phyloP scores from a whole-genome alignment of 30 jellyfish, hydroid and myxozoan species.

The Turritopsis rubra region DNA sequence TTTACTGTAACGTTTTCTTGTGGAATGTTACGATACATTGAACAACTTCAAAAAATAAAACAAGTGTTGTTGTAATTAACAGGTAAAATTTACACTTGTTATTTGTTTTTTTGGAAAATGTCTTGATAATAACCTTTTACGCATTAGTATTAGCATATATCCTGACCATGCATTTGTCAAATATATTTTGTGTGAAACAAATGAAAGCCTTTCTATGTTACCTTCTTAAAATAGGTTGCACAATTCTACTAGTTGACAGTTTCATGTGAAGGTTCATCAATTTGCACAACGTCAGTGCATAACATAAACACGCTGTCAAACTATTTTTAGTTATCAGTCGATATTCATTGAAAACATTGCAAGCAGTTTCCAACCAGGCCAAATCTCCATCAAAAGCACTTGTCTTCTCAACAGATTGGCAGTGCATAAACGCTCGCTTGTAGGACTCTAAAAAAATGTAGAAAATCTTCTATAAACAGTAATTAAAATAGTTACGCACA shows the following conservation, averaged over 20 bases:
- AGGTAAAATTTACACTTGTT: too few species aligned
- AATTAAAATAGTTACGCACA: neutral
- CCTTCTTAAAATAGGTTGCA: neutral
- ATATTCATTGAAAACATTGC: slow-evolving; percentile 42
- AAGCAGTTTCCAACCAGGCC: slow-evolving; percentile 62
- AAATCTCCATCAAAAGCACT: slow-evolving; percentile 41
- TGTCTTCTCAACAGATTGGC: slow-evolving; percentile 47
- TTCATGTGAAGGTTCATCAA: neutral
- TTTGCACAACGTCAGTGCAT: slow-evolving; percentile 6
- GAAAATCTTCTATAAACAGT: neutral
- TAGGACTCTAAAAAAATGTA: slow-evolving; percentile 30
- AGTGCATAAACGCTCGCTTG: slow-evolving; percentile 62
- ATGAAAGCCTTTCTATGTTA: neutral
- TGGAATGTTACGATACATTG: too few species aligned
- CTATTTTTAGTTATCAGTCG: neutral
- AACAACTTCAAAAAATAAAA: too few species aligned
- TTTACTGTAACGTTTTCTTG: too few species aligned
- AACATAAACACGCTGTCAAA: slow-evolving; percentile 2
- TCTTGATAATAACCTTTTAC: too few species aligned
- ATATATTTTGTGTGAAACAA: neutral
- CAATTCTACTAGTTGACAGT: neutral
- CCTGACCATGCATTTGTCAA: too few species aligned
- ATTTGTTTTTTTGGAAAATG: too few species aligned
- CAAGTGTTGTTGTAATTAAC: too few species aligned
- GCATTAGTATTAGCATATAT: too few species aligned